A percentile compares a stretch with the other conserved stretches of the same genome.
phyloP scores from a whole-genome alignment of 2,888 invertebrate species.

The Antitype chi region DNA sequence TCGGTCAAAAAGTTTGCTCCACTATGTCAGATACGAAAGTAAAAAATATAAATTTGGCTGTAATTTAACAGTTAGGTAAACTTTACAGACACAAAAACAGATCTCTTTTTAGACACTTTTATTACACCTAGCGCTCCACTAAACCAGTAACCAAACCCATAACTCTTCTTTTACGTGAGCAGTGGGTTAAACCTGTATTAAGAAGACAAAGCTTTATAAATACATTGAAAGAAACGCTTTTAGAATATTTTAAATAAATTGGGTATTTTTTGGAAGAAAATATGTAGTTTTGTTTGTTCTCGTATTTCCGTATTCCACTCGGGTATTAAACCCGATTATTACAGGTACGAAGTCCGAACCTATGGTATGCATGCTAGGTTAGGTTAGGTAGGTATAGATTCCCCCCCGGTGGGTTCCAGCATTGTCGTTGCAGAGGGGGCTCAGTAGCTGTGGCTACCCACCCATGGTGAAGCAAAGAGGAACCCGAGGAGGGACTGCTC shows the following conservation, averaged over 20 bases:
- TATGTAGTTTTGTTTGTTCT: slow-evolving; percentile 3
- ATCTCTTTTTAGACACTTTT: slow-evolving; percentile 6
- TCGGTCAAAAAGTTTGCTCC: no score
- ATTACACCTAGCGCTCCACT: slow-evolving; percentile 20
- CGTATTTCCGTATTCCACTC: neutral
- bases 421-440: no score
- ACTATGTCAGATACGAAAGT: neutral
- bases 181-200: slow-evolving; percentile 21
- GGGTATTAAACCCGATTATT: slow-evolving; percentile 17
- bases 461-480: no score
- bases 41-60: neutral
- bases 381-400: no score
- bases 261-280: neutral
- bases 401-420: no score
- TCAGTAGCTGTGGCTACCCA: no score
- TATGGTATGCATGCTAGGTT: no score
- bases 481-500: no score
- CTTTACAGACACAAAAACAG: neutral
- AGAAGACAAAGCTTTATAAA: neutral
- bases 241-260: slow-evolving; percentile 26
- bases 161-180: slow-evolving; percentile 27
- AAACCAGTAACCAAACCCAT: slow-evolving; percentile 36
- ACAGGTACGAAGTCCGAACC: neutral
- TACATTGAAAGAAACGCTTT: neutral
- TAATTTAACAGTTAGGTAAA: neutral